Conservation (phyloP, 2,888 invertebrate species). For the Oscheius onirici region DNA sequence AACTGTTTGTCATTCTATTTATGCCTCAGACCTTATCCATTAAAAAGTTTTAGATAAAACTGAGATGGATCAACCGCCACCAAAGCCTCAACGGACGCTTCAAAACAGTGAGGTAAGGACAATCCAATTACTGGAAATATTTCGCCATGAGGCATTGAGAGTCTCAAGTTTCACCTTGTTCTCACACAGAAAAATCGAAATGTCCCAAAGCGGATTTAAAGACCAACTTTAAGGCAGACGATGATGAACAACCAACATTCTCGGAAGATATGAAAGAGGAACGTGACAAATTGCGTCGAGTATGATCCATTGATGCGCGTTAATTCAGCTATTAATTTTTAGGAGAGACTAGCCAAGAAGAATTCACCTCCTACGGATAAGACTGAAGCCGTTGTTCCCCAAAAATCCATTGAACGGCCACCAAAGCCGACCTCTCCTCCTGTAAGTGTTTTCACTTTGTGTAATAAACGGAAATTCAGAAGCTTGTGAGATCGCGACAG, state of each 20-base stretch:
- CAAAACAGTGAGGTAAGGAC: neutral
- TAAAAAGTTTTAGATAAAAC: constrained; percentile 6
- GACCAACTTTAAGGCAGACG: constrained; percentile 28
- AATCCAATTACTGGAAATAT: constrained; percentile 2
- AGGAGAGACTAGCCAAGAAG: neutral
- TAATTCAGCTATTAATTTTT: neutral
- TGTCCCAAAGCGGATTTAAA: neutral
- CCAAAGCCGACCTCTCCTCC: constrained; percentile 11
- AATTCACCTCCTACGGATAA: neutral
- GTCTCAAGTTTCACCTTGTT: constrained; percentile 16
- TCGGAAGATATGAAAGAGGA: constrained; percentile 61
- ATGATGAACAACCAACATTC: constrained; percentile 54
- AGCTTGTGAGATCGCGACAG: constrained; percentile 6
- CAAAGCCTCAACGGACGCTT: constrained; percentile 15
- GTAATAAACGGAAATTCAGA: neutral
- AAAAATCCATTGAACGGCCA: neutral
- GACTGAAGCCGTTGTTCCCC: constrained; percentile 4
- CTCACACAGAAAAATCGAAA: constrained; percentile 8
- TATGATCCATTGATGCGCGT: neutral
- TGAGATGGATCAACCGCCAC: constrained; percentile 18
- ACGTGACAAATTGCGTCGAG: constrained; percentile 40
- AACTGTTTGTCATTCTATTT: neutral
- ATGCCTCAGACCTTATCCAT: neutral
- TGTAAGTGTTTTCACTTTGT: too few species aligned
- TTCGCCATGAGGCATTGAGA: neutral